Evolutionary conservation across 2,888 invertebrate genomes (phyloP), one percentile per base, ranked within the genome.

Genomic region (Tetragonula carbonaria): DNA sequence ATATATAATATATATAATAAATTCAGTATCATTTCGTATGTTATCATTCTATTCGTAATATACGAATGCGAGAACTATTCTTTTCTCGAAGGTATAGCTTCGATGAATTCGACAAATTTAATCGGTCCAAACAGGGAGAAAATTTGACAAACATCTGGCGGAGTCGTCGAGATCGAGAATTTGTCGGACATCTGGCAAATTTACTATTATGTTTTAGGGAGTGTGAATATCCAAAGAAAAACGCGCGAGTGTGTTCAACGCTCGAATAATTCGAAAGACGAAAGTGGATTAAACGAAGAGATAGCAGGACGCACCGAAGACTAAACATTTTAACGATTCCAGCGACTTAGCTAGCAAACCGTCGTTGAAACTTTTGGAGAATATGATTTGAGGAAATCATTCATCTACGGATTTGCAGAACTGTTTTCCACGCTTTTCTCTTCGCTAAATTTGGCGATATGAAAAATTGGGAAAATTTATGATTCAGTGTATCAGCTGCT

Each of bases 121-220:
- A 28, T 2, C 57, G 16, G 66, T 6, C 62, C 4, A 55, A 16
- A 2, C 21, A 65, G 38, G 28, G 8, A 4, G 45, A 45, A 21
- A 23, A 51, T 72, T 66, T 16, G 38, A n/a, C 16, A 21, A 51
- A 21, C 77, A 80, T 72, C 65, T 77, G 78, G 66, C 28, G 38
- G 67, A 55, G 18, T n/a, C 53, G 62, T n/a, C 45, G 62, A 75
- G 16, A 67, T 62, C n/a, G 13, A 28, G 55, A 70, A 63, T 76
- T 70, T 70, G n/a, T 51, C 16, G 33, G 70, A 38, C 80, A 80
- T 71, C 51, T 80, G 80, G 33, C 23, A 38, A 63, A 50, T 57
- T 28, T 28, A 50, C 55, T n/a, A n/a, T n/a, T n/a, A 66, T 80
- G 71, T 80, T 76, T 14, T 50, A 50, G n/a, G 8, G 28, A 45